These are phyloP conservation scores for Cynoglossus semilaevis DNA, from an alignment of 2,113 vertebrate species.

Conservation along the genomic window DNA sequence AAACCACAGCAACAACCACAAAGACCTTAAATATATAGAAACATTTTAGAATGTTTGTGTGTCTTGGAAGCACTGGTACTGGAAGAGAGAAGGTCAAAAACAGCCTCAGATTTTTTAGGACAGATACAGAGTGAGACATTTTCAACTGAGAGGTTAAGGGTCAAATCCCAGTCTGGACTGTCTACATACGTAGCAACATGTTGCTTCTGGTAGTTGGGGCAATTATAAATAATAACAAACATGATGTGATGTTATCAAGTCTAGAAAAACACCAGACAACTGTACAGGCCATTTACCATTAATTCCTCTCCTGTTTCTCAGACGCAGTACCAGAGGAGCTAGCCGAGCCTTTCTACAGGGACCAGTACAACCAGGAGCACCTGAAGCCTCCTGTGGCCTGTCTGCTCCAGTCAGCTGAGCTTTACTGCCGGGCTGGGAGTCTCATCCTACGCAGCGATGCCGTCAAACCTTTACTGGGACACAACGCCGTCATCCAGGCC, in stretches of 20 bases:
- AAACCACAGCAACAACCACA: slow-evolving; percentile 1
- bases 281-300: not conserved
- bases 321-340: slow-evolving; percentile 93
- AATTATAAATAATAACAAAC: too few relatives aligned
- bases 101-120: not conserved
- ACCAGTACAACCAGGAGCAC: slow-evolving; percentile 97
- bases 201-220: too few relatives aligned
- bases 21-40: slow-evolving; percentile 6
- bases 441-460: slow-evolving; percentile 96
- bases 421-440: slow-evolving; percentile 95
- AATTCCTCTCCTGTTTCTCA: slow-evolving; percentile 46
- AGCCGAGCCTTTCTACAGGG: slow-evolving; percentile 89
- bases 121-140: too few relatives aligned
- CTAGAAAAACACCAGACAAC: too few relatives aligned
- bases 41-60: not conserved
- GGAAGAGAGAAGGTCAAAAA: not conserved
- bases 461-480: slow-evolving; percentile 92
- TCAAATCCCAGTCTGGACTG: too few relatives aligned
- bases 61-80: not conserved
- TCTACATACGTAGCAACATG: too few relatives aligned
- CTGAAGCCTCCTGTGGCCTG: slow-evolving; percentile 93
- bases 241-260: too few relatives aligned
- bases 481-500: slow-evolving; percentile 97
- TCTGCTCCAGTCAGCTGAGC: slow-evolving; percentile 92
- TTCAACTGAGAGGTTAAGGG: too few relatives aligned